Base-by-base conservation (phyloP, 2,888 invertebrate genomes). In the Drosophila putrida region DNA sequence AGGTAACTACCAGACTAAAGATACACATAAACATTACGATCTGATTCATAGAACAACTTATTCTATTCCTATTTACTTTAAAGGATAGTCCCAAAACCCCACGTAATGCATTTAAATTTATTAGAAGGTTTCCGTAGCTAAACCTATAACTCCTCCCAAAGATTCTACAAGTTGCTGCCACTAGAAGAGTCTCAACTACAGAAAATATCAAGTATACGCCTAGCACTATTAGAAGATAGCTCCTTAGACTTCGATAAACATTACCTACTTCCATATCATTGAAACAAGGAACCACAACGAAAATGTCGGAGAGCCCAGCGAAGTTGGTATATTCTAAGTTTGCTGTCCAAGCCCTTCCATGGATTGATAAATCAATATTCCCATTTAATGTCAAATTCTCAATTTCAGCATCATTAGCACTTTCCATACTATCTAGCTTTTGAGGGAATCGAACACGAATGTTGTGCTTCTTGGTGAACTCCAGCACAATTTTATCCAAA, bases 221-320 rank as follows among this genome's bases (percentile, higher is more conserved):
- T 0, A 50, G 0, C 10, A 50, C 75, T 2, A 55, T 11, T 4
- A 54, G 6, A 61, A 0, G 47, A 11, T 0, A 66, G 36, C 6
- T 46, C 5, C 11, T 63, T 0, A 75, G 0, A 0, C 39, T 27
- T 2, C 6, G 35, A 5, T 61, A 66, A 0, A 78, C 41, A 6
- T 69, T 60, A 0, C n/a, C 8, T 27, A 71, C 13, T n/a, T 11
- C 20, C 31, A 60, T 58, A 6, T 36, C 6, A 1, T 35, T 44
- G 0, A 51, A 54, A 54, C 80, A 80, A 0, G 78, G 80, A 6
- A 76, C 77, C 0, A 73, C 43, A 6, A 78, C 9, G 6, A 53
- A 63, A 5, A 68, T 1, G 0, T n/a, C 11, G 1, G 41, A 8
- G 4, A 33, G 6, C 6, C n/a, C 44, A 1, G 20, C 35, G 8